phyloP scores from a whole-genome alignment of 2,888 invertebrate genomes.

The Sinelater perroti region DNA sequence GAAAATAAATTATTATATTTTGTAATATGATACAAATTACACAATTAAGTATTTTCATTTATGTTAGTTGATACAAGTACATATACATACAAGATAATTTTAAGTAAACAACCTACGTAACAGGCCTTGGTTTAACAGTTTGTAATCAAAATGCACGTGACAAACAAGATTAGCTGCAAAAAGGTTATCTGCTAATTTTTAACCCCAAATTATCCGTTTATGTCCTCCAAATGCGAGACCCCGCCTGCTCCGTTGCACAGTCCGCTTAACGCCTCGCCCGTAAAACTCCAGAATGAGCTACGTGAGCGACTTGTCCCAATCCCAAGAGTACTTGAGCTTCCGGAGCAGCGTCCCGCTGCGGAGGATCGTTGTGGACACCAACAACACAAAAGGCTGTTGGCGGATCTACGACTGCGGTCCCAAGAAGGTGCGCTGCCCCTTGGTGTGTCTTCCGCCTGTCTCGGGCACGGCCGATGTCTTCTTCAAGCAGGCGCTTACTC shows the following conservation, averaged over 20 bases:
- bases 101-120: no score
- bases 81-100: no score
- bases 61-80: no score
- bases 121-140: no score
- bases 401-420: constrained; percentile 89
- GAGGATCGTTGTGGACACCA: constrained; percentile 81
- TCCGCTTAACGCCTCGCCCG: neutral
- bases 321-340: constrained; percentile 82
- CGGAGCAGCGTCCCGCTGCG: constrained; percentile 78
- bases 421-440: constrained; percentile 77
- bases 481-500: constrained; percentile 82
- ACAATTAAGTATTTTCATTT: no score
- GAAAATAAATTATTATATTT: no score
- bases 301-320: constrained; percentile 76
- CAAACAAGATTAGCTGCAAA: constrained; percentile 6
- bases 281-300: constrained; percentile 65
- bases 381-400: constrained; percentile 86
- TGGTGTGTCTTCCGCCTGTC: constrained; percentile 87
- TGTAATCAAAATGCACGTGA: constrained; percentile 24
- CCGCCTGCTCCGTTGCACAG: neutral
- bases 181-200: constrained; percentile 26
- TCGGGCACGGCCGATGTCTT: constrained; percentile 90
- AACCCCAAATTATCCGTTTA: constrained; percentile 6
- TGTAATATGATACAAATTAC: no score
- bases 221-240: constrained; percentile 2